Base-by-base conservation (phyloP, 2,888 invertebrate genomes). In the Fragum fragum region DNA sequence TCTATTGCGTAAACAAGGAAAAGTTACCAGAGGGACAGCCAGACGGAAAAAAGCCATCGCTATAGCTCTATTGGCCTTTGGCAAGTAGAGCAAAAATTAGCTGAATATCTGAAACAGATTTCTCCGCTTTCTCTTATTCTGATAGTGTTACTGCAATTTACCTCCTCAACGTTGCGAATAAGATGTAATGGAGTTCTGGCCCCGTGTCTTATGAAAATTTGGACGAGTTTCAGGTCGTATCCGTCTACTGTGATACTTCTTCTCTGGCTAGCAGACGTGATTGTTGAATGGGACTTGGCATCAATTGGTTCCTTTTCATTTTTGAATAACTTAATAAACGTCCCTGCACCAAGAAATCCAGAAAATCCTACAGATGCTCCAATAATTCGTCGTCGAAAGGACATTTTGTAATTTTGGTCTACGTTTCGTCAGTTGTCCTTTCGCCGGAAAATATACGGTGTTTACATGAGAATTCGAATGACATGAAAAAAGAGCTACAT, bases 121-220 rank as follows among this genome's bases (percentile, higher is more conserved):
- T n/a, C n/a, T n/a, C n/a, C n/a, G n/a, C n/a, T n/a, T n/a, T n/a
- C n/a, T n/a, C n/a, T n/a, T n/a, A n/a, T n/a, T n/a, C n/a, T n/a
- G n/a, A n/a, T n/a, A n/a, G n/a, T n/a, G n/a, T n/a, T n/a, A n/a
- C n/a, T n/a, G n/a, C n/a, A n/a, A n/a, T 66, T 63, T 72, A 88
- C 90, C 87, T 90, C 83, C 26, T 83, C 73, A 11, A 89, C 42
- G 39, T 87, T 83, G 21, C 79, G 79, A 28, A 83, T 84, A 1
- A 81, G 42, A 57, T 88, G 87, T 0, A 89, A 47, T 0, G 89
- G 89, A 7, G 89, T 88, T 47, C 93, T 80, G 0, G 93, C 93
- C 26, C 93, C 93, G 85, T 93, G 93, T 32, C 93, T 80, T 53
- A 92, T 91, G 73, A 90, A 87, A 2, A 93, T 85, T 47, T 92